These are phyloP conservation scores for Amphibalanus amphitrite DNA, from an alignment of 1,140 invertebrate species.

Conservation along the genomic window DNA sequence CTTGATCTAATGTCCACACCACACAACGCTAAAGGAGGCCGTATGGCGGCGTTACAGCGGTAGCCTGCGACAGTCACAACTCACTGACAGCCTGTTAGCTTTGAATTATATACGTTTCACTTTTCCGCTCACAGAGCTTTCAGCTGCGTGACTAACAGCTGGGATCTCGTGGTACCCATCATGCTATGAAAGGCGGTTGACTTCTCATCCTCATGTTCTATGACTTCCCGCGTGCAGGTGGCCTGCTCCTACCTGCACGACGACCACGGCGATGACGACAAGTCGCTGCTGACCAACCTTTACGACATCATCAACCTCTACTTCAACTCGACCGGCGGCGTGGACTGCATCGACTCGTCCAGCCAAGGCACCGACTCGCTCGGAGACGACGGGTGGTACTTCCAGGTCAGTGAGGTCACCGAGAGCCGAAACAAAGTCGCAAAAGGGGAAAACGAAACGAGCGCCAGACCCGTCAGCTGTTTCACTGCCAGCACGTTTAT, in stretches of 20 bases:
- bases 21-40: too few species aligned
- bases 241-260: slow-evolving; percentile 35
- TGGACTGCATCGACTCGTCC: slow-evolving; percentile 43
- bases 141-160: too few species aligned
- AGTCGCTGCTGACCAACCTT: slow-evolving; percentile 38
- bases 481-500: not conserved
- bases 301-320: slow-evolving; percentile 40
- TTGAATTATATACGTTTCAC: slow-evolving; percentile 17
- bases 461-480: not conserved
- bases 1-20: too few species aligned
- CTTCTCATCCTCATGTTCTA: too few species aligned
- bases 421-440: too few species aligned
- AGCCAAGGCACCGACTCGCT: slow-evolving; percentile 24
- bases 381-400: slow-evolving; percentile 54
- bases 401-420: slow-evolving; percentile 55
- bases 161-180: too few species aligned
- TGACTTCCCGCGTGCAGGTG: slow-evolving; percentile 26
- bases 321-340: slow-evolving; percentile 39
- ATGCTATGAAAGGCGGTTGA: too few species aligned
- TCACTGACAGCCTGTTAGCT: too few species aligned
- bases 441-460: too few species aligned
- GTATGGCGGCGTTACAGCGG: too few species aligned
- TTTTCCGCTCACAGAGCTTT: too few species aligned
- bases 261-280: slow-evolving; percentile 29
- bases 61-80: too few species aligned